A percentile compares a stretch with the other conserved stretches of the same genome.
These are phyloP conservation scores for Tenodera sinensis DNA, from an alignment of 2,888 invertebrate genomes.

Conservation along the genomic window DNA sequence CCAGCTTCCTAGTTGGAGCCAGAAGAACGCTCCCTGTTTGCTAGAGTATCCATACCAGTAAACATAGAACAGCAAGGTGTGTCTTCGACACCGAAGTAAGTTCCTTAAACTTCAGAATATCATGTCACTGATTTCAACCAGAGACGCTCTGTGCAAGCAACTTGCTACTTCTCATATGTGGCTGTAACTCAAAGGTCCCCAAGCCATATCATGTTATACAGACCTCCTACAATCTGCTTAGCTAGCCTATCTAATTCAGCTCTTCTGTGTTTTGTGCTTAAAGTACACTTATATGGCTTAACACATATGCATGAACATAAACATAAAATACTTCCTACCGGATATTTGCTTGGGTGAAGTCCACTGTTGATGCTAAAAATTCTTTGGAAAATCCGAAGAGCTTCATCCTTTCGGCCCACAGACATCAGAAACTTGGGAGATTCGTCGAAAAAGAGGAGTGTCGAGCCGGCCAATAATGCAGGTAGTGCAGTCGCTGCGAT, in stretches of 20 bases:
- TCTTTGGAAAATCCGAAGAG: conserved; percentile 51
- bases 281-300: background rate
- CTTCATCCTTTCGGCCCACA: conserved; percentile 50
- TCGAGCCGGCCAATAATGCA: conserved; percentile 51
- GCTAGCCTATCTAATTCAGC: background rate
- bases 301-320: conserved; percentile 9
- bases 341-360: conserved; percentile 46
- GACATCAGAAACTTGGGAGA: conserved; percentile 55
- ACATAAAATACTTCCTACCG: conserved; percentile 44
- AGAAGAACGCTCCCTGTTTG: too few species aligned
- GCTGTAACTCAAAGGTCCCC: too few species aligned
- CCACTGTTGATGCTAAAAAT: conserved; percentile 56
- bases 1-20: too few species aligned
- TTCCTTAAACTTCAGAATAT: too few species aligned
- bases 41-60: too few species aligned
- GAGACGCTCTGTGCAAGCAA: too few species aligned
- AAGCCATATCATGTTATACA: too few species aligned
- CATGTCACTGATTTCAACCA: too few species aligned
- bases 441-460: conserved; percentile 55
- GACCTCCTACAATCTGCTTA: background rate
- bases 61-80: too few species aligned
- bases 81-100: too few species aligned
- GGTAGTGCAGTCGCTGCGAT: conserved; percentile 59
- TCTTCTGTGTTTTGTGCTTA: background rate
- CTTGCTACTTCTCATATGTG: too few species aligned